Percentiles rank a stretch among this genome's conserved stretches.
These are phyloP conservation scores for Xestoiulus laeticollis DNA, from an alignment of 2,888 invertebrate species.

Conservation along the genomic window DNA sequence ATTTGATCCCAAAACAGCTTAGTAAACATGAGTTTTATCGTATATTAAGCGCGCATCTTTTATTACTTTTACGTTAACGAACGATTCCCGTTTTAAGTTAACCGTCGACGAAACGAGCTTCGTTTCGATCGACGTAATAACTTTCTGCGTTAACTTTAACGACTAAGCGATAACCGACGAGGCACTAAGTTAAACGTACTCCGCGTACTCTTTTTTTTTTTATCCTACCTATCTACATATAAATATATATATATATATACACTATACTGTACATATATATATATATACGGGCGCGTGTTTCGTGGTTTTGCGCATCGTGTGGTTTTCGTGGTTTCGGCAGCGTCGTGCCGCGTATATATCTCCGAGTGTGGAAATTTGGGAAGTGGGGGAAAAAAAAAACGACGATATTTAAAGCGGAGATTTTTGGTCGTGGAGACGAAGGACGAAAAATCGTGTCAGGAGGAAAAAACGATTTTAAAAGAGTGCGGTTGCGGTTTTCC, in stretches of 20 bases:
- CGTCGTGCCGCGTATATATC: not conserved
- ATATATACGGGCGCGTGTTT: too few species aligned
- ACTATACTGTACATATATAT: constrained; percentile 13
- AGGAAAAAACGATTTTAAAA: not conserved
- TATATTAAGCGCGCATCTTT: too few species aligned
- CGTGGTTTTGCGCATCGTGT: not conserved
- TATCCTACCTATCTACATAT: constrained; percentile 1
- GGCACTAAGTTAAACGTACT: constrained; percentile 24
- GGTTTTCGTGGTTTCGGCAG: not conserved
- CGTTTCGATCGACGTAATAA: too few species aligned
- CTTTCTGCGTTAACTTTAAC: not conserved
- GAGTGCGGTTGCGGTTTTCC: not conserved
- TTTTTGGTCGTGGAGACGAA: not conserved
- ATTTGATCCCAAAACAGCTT: too few species aligned
- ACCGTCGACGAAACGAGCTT: too few species aligned
- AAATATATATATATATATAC: constrained; percentile 13
- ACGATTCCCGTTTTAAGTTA: too few species aligned
- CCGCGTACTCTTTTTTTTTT: not conserved
- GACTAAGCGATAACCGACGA: not conserved
- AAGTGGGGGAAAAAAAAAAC: not conserved
- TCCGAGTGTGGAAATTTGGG: not conserved
- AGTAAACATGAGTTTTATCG: too few species aligned
- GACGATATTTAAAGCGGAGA: too few species aligned
- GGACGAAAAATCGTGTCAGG: not conserved
- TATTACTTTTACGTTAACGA: too few species aligned